Evolutionary conservation across 2,797 vertebrate genomes (phyloP).

Genomic region (Helarctos malayanus): DNA sequence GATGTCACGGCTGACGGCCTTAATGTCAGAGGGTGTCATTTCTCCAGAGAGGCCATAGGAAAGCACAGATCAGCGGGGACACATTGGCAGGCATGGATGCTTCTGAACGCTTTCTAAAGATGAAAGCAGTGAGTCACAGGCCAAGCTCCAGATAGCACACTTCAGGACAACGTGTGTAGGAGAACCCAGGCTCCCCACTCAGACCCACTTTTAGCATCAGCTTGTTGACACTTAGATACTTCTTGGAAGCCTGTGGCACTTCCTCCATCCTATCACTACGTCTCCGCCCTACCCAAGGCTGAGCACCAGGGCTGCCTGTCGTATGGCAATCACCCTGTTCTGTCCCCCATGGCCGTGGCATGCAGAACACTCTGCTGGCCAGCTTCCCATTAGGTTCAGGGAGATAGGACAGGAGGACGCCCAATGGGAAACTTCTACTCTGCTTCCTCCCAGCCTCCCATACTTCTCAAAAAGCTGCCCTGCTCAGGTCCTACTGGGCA

Average conservation of each 20-base stretch:
- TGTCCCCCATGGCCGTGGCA: too few relatives aligned
- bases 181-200: not conserved
- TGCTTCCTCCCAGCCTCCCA: not conserved
- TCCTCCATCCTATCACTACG: not conserved
- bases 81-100: not conserved
- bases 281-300: not conserved
- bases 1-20: not conserved
- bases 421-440: not conserved
- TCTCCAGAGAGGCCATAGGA: not conserved
- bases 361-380: not conserved
- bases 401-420: not conserved
- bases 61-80: not conserved
- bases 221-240: not conserved
- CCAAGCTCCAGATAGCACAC: not conserved
- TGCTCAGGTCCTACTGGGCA: not conserved
- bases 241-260: constrained; percentile 36
- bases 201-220: not conserved
- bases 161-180: not conserved
- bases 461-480: not conserved
- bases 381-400: not conserved
- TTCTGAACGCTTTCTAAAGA: constrained; percentile 38
- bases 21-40: not conserved
- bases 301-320: not conserved
- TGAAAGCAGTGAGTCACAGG: not conserved
- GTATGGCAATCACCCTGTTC: not conserved